Evolutionary conservation across 2,888 invertebrate species (phyloP).

Genomic region (Onthophagus sagittarius): DNA sequence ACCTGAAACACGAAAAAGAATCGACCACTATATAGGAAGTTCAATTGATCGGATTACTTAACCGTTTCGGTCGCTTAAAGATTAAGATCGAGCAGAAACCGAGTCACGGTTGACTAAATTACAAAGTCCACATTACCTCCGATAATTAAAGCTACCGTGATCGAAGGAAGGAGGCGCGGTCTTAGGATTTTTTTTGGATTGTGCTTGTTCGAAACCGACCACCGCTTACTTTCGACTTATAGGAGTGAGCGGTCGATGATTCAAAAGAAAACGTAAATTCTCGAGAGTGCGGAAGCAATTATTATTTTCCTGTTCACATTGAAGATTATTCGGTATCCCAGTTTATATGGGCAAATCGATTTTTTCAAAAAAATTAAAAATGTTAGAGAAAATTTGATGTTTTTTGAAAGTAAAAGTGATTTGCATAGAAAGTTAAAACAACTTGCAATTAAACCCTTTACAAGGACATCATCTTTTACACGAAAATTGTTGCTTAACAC

Average conservation of each 20-base stretch:
- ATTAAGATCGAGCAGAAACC: neutral
- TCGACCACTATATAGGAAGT: neutral
- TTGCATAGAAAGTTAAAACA: neutral
- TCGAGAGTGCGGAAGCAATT: neutral
- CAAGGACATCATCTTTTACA: neutral
- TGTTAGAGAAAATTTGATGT: too few relatives aligned
- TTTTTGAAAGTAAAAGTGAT: neutral
- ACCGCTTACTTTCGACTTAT: neutral
- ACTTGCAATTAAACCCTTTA: neutral
- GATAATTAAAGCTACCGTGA: neutral
- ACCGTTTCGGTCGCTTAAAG: neutral
- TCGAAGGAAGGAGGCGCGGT: neutral
- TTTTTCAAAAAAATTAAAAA: too few relatives aligned
- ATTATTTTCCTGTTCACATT: neutral
- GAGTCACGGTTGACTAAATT: neutral
- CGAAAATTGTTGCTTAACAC: neutral
- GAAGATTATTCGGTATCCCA: neutral
- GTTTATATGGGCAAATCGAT: neutral
- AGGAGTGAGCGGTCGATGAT: neutral
- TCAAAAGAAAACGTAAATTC: neutral
- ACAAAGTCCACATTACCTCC: neutral
- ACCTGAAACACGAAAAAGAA: neutral
- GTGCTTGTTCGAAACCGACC: neutral
- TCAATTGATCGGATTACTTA: neutral
- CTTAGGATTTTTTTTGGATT: neutral